Evolutionary conservation across 2,797 vertebrate species (phyloP).

Genomic region (Anolis apletophallus): DNA sequence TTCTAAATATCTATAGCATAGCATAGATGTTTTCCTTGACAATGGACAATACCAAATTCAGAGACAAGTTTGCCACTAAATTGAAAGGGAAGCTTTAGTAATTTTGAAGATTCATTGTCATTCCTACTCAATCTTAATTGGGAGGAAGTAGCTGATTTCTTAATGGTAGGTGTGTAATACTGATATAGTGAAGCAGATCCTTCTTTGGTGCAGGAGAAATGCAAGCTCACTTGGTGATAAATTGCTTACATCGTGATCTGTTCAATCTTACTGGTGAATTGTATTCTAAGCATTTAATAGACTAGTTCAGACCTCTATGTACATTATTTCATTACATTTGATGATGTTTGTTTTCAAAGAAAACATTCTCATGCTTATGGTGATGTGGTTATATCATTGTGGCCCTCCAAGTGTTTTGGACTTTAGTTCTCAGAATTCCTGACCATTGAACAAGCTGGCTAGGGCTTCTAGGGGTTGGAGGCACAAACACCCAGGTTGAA

Average conservation of each 20-base stretch:
- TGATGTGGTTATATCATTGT: neutral
- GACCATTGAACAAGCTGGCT: too few relatives aligned
- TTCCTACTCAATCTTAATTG: neutral
- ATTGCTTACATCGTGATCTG: neutral
- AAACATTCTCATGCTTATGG: neutral
- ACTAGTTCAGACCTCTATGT: neutral
- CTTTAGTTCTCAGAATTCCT: too few relatives aligned
- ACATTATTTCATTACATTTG: neutral
- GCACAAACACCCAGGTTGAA: too few relatives aligned
- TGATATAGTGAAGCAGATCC: neutral
- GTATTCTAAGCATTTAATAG: neutral
- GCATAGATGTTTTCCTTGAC: neutral
- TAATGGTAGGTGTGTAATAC: neutral
- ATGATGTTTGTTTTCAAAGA: neutral
- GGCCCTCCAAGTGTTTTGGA: too few relatives aligned
- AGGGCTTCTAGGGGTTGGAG: too few relatives aligned
- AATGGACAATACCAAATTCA: neutral
- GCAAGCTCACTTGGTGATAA: neutral
- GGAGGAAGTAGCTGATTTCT: neutral
- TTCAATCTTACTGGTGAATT: neutral
- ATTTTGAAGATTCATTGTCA: neutral
- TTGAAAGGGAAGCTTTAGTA: neutral
- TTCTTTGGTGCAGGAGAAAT: neutral
- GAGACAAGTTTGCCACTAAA: neutral
- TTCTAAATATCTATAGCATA: neutral